Evolutionary conservation across 2,888 invertebrate species (phyloP).

Genomic region (Erannis defoliaria): DNA sequence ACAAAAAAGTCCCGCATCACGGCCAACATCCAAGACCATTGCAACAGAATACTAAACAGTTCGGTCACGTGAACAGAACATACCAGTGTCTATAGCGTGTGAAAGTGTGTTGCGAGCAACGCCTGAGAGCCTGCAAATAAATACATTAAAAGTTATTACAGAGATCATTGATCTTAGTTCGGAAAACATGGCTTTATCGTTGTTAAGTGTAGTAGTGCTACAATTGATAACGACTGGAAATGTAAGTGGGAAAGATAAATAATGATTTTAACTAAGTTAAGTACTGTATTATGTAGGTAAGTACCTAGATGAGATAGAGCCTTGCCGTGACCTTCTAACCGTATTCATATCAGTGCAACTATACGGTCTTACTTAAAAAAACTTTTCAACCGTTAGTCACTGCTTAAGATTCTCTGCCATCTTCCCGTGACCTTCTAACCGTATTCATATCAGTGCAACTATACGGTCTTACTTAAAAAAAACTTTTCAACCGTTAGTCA

Average conservation of each 20-base stretch:
- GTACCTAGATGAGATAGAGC: background rate
- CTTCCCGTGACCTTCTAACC: background rate
- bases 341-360: background rate
- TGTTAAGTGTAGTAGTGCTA: background rate
- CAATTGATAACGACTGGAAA: slow-evolving; percentile 1
- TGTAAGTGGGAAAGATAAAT: background rate
- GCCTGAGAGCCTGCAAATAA: background rate
- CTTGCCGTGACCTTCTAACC: background rate
- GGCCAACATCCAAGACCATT: background rate
- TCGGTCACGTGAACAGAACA: slow-evolving; percentile 3
- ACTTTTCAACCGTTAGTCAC: too few species aligned
- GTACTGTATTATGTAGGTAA: too few species aligned
- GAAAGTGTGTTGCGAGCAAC: slow-evolving; percentile 5
- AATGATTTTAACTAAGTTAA: background rate
- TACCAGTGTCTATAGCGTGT: background rate
- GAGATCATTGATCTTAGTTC: background rate
- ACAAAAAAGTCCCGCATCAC: too few species aligned
- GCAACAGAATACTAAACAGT: slow-evolving; percentile 1
- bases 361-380: too few species aligned
- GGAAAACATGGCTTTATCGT: background rate
- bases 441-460: background rate
- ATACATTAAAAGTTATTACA: background rate
- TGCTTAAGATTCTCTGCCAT: too few species aligned
- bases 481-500: too few species aligned
- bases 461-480: too few species aligned